Evolutionary conservation across 2,797 vertebrate genomes (phyloP).

Genomic region (Crocidura indochinensis): DNA sequence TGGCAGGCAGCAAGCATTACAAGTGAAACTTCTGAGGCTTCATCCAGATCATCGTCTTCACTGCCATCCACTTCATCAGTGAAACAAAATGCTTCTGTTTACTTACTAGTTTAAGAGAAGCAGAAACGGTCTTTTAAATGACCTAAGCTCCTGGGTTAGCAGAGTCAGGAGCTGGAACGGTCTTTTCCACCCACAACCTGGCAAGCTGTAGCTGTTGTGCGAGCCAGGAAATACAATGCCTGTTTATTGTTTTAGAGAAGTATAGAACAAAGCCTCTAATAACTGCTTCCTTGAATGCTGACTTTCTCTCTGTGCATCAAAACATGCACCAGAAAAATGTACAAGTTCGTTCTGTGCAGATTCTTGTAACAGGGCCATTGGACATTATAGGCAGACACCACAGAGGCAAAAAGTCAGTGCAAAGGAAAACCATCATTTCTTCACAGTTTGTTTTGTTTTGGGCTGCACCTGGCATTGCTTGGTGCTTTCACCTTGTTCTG

Average conservation of each 20-base stretch:
- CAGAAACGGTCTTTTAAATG: conserved; percentile 56
- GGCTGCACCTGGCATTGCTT: no score
- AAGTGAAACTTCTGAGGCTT: background rate
- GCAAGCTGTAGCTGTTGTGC: conserved; percentile 13
- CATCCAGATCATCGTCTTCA: background rate
- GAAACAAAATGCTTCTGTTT: conserved; percentile 48
- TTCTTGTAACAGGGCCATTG: background rate
- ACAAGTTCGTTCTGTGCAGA: conserved; percentile 40
- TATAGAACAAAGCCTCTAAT: conserved; percentile 36
- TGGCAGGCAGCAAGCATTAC: background rate
- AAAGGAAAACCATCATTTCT: conserved; percentile 41
- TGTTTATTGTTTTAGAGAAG: conserved; percentile 38
- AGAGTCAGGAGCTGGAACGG: conserved; percentile 18
- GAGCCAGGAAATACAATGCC: conserved; percentile 52
- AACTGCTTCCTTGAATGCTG: conserved; percentile 47
- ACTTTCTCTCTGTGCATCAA: conserved; percentile 65
- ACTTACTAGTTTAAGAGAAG: conserved; percentile 72
- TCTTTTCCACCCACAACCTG: conserved; percentile 4
- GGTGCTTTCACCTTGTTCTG: no score
- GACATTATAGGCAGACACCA: background rate
- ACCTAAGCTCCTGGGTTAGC: background rate
- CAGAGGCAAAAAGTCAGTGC: background rate
- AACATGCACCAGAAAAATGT: conserved; percentile 44
- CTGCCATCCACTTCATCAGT: conserved; percentile 22
- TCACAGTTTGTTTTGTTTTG: background rate